Conservation (phyloP, 2,888 invertebrate species). For the Sthenelais limicola region DNA sequence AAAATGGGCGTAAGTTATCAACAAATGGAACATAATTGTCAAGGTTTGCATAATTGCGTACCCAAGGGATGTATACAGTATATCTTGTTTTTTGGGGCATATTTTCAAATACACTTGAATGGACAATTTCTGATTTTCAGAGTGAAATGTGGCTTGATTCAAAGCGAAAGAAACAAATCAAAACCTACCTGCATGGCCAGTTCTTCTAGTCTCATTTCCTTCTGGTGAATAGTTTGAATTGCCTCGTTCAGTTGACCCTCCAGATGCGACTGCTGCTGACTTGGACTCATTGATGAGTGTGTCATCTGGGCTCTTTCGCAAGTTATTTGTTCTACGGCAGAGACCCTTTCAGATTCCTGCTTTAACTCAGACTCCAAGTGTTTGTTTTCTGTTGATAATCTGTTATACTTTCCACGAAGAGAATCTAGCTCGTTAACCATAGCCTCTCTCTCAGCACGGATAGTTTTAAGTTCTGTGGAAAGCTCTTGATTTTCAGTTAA, state of each 20-base stretch:
- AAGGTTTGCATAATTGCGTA: no score
- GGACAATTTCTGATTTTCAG: no score
- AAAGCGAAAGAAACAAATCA: no score
- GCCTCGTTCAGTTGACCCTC: conserved; percentile 36
- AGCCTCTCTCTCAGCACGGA: conserved; percentile 17
- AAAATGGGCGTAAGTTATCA: no score
- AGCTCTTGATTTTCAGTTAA: background rate
- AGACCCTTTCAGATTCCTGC: background rate
- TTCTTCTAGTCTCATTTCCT: conserved; percentile 35
- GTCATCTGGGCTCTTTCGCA: background rate
- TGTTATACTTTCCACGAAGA: conserved; percentile 36
- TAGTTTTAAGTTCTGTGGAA: background rate
- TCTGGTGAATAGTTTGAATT: conserved; percentile 37
- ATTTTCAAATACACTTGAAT: no score
- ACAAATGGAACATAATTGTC: no score
- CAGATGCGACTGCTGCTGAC: no score
- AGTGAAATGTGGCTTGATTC: no score
- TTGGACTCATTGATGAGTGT: background rate
- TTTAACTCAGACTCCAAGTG: background rate
- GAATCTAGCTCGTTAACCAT: conserved; percentile 2
- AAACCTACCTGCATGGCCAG: conserved; percentile 40
- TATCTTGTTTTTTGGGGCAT: no score
- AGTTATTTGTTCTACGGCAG: background rate
- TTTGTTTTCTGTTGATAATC: conserved; percentile 2
- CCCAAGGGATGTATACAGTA: no score